Conservation (phyloP, 2,888 invertebrate species). For the Ormyrus thymus region DNA sequence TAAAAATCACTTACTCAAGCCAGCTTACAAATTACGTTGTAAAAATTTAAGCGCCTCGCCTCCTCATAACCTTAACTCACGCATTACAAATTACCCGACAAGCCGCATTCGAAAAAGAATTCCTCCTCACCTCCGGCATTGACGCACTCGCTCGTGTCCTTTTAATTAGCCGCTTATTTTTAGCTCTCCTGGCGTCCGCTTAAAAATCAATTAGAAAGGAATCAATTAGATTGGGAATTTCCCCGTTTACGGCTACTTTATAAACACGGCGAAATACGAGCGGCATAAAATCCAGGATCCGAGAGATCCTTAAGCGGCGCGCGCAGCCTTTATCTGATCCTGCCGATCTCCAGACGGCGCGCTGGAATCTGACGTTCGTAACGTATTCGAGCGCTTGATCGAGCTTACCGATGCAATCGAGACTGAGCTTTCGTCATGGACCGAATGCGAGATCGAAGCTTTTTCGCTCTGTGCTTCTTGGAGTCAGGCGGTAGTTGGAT, state of each 20-base stretch:
- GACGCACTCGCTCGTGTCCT: background rate
- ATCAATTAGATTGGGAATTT: slow-evolving; percentile 54
- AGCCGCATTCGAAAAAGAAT: background rate
- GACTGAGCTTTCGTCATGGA: no score
- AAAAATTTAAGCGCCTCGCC: slow-evolving; percentile 1
- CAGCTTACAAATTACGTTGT: background rate
- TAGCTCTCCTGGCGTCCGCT: background rate
- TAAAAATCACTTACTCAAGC: no score
- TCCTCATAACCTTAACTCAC: slow-evolving; percentile 23
- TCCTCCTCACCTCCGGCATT: background rate
- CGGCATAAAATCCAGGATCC: slow-evolving; percentile 51
- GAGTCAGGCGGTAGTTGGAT: no score
- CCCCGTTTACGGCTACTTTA: slow-evolving; percentile 54
- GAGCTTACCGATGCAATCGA: no score
- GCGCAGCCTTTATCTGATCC: slow-evolving; percentile 42
- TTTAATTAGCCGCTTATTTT: slow-evolving; percentile 15
- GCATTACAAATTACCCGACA: slow-evolving; percentile 28
- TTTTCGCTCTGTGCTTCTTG: no score
- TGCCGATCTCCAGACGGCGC: slow-evolving; percentile 51
- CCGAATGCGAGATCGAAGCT: no score
- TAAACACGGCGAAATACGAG: slow-evolving; percentile 52
- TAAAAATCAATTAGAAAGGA: slow-evolving; percentile 2
- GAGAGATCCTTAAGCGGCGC: slow-evolving; percentile 41
- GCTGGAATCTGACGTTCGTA: slow-evolving; percentile 24
- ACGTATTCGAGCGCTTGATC: slow-evolving; percentile 19